phyloP scores from a whole-genome alignment of 2,113 vertebrate species.

The Xiphophorus hellerii region DNA sequence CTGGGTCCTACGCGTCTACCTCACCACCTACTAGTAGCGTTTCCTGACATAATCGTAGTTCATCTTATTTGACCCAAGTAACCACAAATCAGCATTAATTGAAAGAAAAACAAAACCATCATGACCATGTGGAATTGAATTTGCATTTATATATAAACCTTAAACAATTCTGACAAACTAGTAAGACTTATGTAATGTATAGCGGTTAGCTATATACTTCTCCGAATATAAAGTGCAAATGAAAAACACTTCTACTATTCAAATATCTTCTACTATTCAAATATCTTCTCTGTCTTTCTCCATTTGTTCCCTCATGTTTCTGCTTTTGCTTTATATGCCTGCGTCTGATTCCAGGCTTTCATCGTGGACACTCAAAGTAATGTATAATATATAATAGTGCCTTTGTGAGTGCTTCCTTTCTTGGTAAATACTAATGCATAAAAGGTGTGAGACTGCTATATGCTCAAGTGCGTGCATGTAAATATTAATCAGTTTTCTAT shows the following conservation, averaged over 20 bases:
- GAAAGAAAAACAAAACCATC: too few relatives aligned
- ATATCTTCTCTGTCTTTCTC: conserved; percentile 23
- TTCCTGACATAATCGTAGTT: too few relatives aligned
- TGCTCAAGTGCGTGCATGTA: background rate
- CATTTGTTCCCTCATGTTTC: conserved; percentile 4
- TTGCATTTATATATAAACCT: background rate
- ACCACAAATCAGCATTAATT: too few relatives aligned
- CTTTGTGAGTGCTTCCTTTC: conserved; percentile 10
- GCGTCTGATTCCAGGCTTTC: conserved; percentile 28
- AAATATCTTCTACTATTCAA: conserved; percentile 33
- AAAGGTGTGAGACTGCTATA: conserved; percentile 9
- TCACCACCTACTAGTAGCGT: too few relatives aligned
- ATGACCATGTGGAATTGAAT: too few relatives aligned
- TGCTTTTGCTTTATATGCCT: conserved; percentile 20
- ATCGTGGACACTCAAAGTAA: conserved; percentile 22
- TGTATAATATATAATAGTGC: conserved; percentile 41
- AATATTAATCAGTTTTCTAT: background rate
- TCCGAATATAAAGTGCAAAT: conserved; percentile 35
- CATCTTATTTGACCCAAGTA: too few relatives aligned
- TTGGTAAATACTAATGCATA: conserved; percentile 24
- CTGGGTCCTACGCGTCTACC: too few relatives aligned
- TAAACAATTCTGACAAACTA: background rate
- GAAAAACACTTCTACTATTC: conserved; percentile 43
- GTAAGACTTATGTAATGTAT: too few relatives aligned
- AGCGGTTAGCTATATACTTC: background rate